Evolutionary conservation across 2,888 invertebrate genomes (phyloP).

Genomic region (Stenodema calcarata): DNA sequence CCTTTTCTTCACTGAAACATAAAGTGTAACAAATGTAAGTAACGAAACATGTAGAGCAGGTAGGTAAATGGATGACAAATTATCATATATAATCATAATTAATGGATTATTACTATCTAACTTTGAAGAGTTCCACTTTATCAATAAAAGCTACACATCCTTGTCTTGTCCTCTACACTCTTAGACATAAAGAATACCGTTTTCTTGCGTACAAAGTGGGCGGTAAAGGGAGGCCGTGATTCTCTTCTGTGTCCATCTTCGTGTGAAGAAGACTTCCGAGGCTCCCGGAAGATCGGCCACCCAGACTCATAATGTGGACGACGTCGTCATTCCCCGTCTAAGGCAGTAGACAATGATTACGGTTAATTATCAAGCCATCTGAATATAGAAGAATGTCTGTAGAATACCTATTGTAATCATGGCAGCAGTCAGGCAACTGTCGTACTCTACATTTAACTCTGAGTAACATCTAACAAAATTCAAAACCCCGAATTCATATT

Average conservation of each 20-base stretch:
- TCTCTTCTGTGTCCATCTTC: constrained; percentile 34
- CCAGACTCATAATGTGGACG: not conserved
- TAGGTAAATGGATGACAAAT: no score
- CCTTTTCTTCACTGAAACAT: not conserved
- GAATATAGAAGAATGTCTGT: no score
- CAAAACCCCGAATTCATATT: no score
- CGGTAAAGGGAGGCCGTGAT: constrained; percentile 2
- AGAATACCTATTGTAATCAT: no score
- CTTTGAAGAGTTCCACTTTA: not conserved
- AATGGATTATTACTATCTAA: no score
- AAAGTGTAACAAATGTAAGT: not conserved
- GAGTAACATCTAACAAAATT: no score
- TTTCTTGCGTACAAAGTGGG: constrained; percentile 21
- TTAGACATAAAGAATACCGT: constrained; percentile 12
- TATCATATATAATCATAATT: no score
- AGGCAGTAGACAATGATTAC: not conserved
- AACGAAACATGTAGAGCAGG: no score
- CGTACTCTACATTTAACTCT: no score
- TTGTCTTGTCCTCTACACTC: not conserved
- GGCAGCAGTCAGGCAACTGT: not conserved
- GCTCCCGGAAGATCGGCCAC: constrained; percentile 24
- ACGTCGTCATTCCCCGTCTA: not conserved
- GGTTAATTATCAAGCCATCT: not conserved
- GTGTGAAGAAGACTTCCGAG: constrained; percentile 19
- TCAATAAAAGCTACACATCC: not conserved